These are phyloP conservation scores for Paragorgia papillata DNA, from an alignment of 92 coral and sea anemone species.

Conservation along the genomic window DNA sequence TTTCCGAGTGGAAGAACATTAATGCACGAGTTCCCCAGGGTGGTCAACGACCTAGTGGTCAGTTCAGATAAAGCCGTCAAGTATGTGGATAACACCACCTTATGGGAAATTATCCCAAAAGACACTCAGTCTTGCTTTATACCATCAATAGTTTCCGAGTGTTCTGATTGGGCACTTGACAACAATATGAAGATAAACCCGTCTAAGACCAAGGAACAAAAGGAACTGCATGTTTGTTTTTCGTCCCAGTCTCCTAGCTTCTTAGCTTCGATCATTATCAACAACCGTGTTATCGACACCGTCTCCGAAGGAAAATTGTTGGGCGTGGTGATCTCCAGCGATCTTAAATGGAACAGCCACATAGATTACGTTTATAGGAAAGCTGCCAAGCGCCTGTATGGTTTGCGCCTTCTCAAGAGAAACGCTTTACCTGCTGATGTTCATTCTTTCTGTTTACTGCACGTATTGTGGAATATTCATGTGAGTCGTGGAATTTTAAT, in stretches of 20 bases:
- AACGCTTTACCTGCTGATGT: background rate
- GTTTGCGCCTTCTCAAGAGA: slow-evolving; percentile 12
- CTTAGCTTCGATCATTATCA: slow-evolving; percentile 15
- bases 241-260: slow-evolving; percentile 14
- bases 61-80: background rate
- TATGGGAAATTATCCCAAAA: slow-evolving; percentile 10
- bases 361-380: no score
- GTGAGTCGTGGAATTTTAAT: slow-evolving; percentile 25
- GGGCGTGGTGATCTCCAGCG: slow-evolving; percentile 23
- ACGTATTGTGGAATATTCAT: slow-evolving; percentile 31
- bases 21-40: slow-evolving; percentile 9
- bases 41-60: background rate
- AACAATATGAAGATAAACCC: slow-evolving; percentile 36
- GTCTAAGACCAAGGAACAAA: slow-evolving; percentile 1
- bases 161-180: slow-evolving; percentile 1
- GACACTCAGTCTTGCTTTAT: background rate
- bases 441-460: no score
- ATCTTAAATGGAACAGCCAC: slow-evolving; percentile 18
- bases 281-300: slow-evolving; percentile 24
- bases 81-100: slow-evolving; percentile 17
- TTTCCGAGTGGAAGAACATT: background rate
- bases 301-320: slow-evolving; percentile 24
- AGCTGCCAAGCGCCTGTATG: slow-evolving; percentile 18
- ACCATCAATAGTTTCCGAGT: background rate
- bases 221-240: slow-evolving; percentile 26